These are phyloP conservation scores for Lontra canadensis DNA, from an alignment of 2,113 vertebrate species.

Conservation along the genomic window DNA sequence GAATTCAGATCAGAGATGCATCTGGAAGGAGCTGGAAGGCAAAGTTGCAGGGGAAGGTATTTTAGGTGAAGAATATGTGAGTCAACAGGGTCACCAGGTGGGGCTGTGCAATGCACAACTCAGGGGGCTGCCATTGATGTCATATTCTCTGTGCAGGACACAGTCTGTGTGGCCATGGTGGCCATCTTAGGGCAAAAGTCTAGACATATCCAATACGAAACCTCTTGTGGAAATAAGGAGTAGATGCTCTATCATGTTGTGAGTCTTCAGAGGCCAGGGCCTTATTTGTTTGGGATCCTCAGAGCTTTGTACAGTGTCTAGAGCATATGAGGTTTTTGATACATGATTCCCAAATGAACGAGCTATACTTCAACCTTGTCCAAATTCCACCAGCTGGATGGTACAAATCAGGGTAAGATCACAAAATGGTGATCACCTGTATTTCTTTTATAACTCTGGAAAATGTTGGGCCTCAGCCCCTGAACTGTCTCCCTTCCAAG, in stretches of 20 bases:
- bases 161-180: background rate
- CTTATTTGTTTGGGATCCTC: conserved; percentile 23
- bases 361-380: background rate
- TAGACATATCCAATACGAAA: background rate
- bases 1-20: background rate
- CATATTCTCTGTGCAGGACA: background rate
- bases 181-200: background rate
- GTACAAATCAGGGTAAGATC: background rate
- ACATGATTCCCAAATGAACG: conserved; percentile 4
- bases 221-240: background rate
- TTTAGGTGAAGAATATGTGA: background rate
- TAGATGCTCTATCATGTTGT: background rate
- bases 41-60: background rate
- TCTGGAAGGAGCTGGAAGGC: background rate
- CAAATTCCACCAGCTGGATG: background rate
- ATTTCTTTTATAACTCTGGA: conserved; percentile 1
- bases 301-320: background rate
- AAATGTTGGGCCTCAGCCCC: background rate
- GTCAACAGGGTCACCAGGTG: background rate
- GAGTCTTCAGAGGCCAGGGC: background rate
- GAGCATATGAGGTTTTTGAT: background rate
- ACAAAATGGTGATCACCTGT: background rate
- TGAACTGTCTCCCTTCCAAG: background rate
- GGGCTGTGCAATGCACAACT: background rate
- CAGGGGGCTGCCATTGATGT: background rate